Conservation (phyloP, 2,113 vertebrate genomes). For the Larimichthys polyactis region DNA sequence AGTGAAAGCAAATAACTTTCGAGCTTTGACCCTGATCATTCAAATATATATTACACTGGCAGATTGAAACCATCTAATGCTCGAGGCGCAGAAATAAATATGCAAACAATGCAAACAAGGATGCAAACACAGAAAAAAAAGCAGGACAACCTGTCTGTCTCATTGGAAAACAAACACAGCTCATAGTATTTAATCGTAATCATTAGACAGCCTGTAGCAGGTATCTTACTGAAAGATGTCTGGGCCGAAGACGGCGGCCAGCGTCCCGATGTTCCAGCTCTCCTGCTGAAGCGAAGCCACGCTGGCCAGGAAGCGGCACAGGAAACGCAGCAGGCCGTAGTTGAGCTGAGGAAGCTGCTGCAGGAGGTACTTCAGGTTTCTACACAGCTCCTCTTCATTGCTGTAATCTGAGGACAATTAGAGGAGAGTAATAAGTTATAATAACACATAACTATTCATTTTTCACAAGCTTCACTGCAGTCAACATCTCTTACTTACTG, state of each 20-base stretch:
- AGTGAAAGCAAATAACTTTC: background rate
- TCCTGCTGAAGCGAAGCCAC: conserved; percentile 96
- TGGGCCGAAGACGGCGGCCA: conserved; percentile 96
- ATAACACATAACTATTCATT: background rate
- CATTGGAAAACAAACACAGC: background rate
- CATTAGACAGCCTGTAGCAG: background rate
- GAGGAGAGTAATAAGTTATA: background rate
- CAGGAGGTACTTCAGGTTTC: conserved; percentile 95
- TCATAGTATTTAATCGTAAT: background rate
- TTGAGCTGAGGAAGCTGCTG: conserved; percentile 97
- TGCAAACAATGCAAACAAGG: background rate
- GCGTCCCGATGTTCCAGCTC: conserved; percentile 92
- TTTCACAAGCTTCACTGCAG: background rate
- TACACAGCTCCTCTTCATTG: conserved; percentile 95
- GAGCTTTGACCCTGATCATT: background rate
- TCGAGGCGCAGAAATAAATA: background rate
- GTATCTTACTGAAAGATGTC: conserved; percentile 97
- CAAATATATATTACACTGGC: background rate
- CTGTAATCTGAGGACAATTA: conserved; percentile 88
- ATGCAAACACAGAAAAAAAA: background rate
- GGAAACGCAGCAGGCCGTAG: conserved; percentile 96
- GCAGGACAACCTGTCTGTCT: background rate
- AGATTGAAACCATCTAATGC: background rate
- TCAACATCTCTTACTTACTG: background rate
- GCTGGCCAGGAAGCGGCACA: conserved; percentile 95